Base-by-base conservation (phyloP, 2,797 vertebrate species). In the Micromesistius poutassou region DNA sequence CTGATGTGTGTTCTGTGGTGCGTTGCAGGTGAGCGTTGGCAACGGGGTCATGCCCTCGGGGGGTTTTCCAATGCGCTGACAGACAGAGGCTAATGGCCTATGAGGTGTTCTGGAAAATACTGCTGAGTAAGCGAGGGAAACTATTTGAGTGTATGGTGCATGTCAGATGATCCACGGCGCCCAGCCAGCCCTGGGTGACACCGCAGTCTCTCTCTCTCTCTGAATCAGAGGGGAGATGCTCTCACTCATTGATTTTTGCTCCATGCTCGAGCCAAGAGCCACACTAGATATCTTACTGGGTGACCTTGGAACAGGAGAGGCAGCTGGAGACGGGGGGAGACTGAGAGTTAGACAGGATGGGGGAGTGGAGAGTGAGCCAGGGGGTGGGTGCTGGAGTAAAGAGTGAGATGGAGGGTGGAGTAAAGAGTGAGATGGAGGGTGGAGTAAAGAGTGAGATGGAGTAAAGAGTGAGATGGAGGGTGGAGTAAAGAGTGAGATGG, bases 1-100 rank as follows among this genome's bases (percentile, higher is more conserved):
- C 40, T 42, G 79, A 77, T 83, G 81, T 86, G 82, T 25, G n/a
- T 79, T 74, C 74, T 74, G 79, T 19, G 74, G 71, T 74, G 71
- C 70, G 9, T 22, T 36, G 77, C 94, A 94, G 95, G 95, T 95
- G 91, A 90, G 92, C 92, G 89, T 77, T 93, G 80, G 89, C 28
- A 81, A 78, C 76, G 40, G 80, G 90, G 92, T 91, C 89, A 79
- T 79, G 93, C 93, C 93, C 94, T 89, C 94, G 90, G 86, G 84
- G 88, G 88, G 85, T 3, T 89, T 79, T 85, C 86, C 77, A 86
- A 81, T 83, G 86, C 22, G 68, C 87, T 86, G 87, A 87, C 86
- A 87, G 88, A 79, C 87, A 84, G 78, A 68, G 71, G 77, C 77
- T 89, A 88, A 90, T 87, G 87, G 84, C 83, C 78, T 79, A 30